A percentile compares a stretch with the other conserved stretches of the same genome.
Conservation (phyloP, 2,888 invertebrate genomes). For the Nyleta sp. region DNA sequence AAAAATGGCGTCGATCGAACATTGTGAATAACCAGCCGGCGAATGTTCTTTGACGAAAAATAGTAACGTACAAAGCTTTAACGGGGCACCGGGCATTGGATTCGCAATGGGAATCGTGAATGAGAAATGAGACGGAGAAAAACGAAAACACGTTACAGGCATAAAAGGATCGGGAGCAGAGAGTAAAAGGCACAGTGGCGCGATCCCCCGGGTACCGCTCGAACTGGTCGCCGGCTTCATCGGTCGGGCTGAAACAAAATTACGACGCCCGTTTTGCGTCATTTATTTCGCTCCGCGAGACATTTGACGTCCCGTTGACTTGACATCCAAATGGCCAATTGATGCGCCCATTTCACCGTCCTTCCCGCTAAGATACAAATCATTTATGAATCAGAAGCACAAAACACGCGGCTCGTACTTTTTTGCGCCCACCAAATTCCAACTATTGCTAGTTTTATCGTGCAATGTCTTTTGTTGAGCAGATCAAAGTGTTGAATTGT, state of each 20-base stretch:
- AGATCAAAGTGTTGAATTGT: no score
- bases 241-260: slow-evolving; percentile 69
- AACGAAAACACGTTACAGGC: slow-evolving; percentile 53
- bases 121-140: slow-evolving; percentile 45
- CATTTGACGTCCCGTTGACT: slow-evolving; percentile 40
- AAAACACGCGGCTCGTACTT: background rate
- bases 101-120: slow-evolving; percentile 36
- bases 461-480: no score
- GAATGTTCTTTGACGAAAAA: slow-evolving; percentile 30
- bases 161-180: slow-evolving; percentile 26
- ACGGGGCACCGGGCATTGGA: slow-evolving; percentile 25
- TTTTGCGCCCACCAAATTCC: no score
- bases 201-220: slow-evolving; percentile 62
- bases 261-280: slow-evolving; percentile 72
- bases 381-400: slow-evolving; percentile 3
- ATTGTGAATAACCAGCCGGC: slow-evolving; percentile 22
- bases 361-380: slow-evolving; percentile 7
- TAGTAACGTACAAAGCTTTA: slow-evolving; percentile 29
- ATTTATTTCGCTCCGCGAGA: slow-evolving; percentile 72
- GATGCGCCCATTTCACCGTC: slow-evolving; percentile 20
- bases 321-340: slow-evolving; percentile 31
- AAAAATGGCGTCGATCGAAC: slow-evolving; percentile 25
- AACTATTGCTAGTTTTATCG: no score
- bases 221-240: slow-evolving; percentile 75
- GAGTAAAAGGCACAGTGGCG: slow-evolving; percentile 28